These are phyloP conservation scores for Corynorhinus townsendii DNA, from an alignment of 2,113 vertebrate genomes.

Conservation along the genomic window DNA sequence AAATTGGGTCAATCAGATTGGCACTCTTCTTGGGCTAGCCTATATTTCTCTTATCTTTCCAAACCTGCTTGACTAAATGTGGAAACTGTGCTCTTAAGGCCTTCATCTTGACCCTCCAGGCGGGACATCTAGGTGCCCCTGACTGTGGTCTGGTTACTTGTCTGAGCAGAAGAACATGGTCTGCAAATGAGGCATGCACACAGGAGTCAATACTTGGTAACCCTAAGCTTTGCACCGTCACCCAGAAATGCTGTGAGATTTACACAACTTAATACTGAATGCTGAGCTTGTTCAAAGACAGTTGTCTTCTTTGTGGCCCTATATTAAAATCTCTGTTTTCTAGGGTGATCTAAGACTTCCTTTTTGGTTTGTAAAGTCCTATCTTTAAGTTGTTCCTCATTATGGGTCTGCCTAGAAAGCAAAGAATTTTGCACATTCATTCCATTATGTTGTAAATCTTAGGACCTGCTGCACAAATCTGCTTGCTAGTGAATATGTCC, in stretches of 20 bases:
- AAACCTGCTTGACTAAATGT: background rate
- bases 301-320: background rate
- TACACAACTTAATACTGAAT: background rate
- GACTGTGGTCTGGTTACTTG: background rate
- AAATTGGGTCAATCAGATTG: background rate
- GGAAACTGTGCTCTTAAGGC: background rate
- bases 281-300: background rate
- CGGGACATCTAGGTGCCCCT: background rate
- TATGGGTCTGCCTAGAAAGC: background rate
- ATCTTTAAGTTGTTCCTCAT: background rate
- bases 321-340: background rate
- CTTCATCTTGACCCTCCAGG: background rate
- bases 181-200: background rate
- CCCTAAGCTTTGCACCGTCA: background rate
- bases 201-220: background rate
- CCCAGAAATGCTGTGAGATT: background rate
- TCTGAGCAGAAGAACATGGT: background rate
- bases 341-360: background rate
- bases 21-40: background rate
- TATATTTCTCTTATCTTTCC: background rate
- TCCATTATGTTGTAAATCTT: background rate
- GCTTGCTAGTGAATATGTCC: background rate
- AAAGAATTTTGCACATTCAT: background rate
- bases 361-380: constrained; percentile 4
- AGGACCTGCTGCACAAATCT: background rate